Evolutionary conservation across 2,113 vertebrate genomes (phyloP).

Genomic region (Athene cunicularia): DNA sequence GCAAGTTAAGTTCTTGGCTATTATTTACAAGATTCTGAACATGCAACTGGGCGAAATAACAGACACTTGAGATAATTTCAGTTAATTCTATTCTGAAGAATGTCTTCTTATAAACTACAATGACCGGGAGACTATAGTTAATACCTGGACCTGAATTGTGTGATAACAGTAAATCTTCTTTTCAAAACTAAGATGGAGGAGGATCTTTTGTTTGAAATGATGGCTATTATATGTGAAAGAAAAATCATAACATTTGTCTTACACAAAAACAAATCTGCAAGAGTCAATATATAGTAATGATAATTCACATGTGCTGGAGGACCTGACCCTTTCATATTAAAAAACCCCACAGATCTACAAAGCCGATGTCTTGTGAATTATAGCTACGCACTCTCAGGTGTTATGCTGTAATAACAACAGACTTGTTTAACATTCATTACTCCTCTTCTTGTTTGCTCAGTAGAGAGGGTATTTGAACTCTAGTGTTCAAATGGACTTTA

Average conservation of each 20-base stretch:
- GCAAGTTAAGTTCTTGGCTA: background rate
- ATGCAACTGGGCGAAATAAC: background rate
- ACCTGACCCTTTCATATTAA: background rate
- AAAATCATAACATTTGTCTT: background rate
- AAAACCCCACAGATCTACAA: background rate
- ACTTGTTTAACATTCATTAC: constrained; percentile 5
- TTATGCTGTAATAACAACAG: background rate
- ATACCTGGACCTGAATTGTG: background rate
- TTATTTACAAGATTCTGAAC: background rate
- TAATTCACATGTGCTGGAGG: background rate
- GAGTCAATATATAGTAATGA: background rate
- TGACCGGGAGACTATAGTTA: background rate
- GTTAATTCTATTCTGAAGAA: background rate
- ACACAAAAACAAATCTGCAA: background rate
- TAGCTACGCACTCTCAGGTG: background rate
- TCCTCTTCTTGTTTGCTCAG: background rate
- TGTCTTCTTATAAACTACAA: background rate
- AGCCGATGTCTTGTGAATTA: background rate
- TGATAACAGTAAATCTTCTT: background rate
- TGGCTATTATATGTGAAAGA: background rate
- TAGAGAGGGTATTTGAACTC: constrained; percentile 1
- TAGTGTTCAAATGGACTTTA: constrained; percentile 17
- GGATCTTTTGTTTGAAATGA: background rate
- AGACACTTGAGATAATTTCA: background rate
- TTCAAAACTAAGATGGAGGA: background rate